These are phyloP conservation scores for Scaptodrosophila lebanonensis DNA, from an alignment of 1,140 invertebrate genomes.

Conservation along the genomic window DNA sequence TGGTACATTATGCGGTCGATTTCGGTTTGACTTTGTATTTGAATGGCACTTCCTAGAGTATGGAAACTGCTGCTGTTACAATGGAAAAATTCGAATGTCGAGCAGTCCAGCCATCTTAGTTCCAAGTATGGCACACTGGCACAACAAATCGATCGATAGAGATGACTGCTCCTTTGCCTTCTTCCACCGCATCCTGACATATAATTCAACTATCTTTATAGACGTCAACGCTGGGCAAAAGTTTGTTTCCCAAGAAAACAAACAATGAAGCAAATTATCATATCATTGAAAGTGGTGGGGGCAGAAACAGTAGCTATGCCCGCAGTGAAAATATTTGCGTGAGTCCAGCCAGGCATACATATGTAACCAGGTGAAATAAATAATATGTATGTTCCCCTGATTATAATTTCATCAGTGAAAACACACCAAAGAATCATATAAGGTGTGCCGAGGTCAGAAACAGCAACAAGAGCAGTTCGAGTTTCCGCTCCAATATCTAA, in stretches of 20 bases:
- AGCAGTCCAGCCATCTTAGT: too few species aligned
- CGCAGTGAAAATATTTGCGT: slow-evolving; percentile 3
- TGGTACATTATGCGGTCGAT: slow-evolving; percentile 74
- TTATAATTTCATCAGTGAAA: slow-evolving; percentile 75
- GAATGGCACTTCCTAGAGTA: slow-evolving; percentile 61
- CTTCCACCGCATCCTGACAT: too few species aligned
- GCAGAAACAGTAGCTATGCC: background rate
- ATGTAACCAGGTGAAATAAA: slow-evolving; percentile 69
- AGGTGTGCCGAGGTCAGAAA: slow-evolving; percentile 56
- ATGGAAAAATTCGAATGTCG: slow-evolving; percentile 23
- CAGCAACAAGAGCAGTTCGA: background rate
- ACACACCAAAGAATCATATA: slow-evolving; percentile 69
- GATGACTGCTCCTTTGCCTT: too few species aligned
- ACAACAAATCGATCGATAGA: slow-evolving; percentile 38
- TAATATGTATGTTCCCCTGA: slow-evolving; percentile 76
- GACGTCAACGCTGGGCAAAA: slow-evolving; percentile 26
- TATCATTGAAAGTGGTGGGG: slow-evolving; percentile 54
- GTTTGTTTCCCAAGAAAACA: slow-evolving; percentile 49
- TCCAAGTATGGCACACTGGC: slow-evolving; percentile 36
- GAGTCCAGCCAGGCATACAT: too few species aligned
- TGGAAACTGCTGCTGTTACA: slow-evolving; percentile 40
- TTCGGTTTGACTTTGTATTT: slow-evolving; percentile 64
- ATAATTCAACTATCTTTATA: background rate
- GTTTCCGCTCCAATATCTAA: background rate
- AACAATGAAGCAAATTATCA: slow-evolving; percentile 69